Base-by-base conservation (phyloP, 2,113 vertebrate species). In the Sinocyclocheilus rhinocerous region DNA sequence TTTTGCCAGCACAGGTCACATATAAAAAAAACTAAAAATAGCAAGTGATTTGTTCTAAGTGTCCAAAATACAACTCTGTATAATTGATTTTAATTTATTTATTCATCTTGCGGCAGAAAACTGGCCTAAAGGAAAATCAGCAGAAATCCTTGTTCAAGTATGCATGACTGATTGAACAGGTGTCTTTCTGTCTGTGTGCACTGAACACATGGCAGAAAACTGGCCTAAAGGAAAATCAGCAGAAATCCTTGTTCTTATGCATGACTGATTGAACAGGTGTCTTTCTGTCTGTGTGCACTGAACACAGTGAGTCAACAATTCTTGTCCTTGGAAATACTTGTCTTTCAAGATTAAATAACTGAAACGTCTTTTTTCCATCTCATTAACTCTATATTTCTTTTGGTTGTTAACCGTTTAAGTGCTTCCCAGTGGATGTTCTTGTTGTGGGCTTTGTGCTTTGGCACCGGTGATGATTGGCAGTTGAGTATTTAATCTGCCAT, bases 221-320 rank as follows among this genome's bases (percentile, higher is more conserved):
- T n/a, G n/a, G n/a, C n/a, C n/a, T n/a, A n/a, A 59, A 80, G 77
- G 33, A 80, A 80, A 42, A 61, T 8, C 50, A 20, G 42, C n/a
- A 48, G 42, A 39, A 29, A 55, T 77, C 2, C 33, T 79, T 79
- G 50, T 22, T n/a, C 18, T 55, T 11, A 69, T 48, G 63, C 80
- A 82, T 33, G 63, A 72, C 63, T 57, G 80, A 52, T 83, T 72
- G 48, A 72, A 72, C 65, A 55, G 81, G 18, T 72, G 81, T 83
- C 26, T 55, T 57, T 22, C n/a, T 70, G 45, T 72, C 48, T 72
- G 63, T 55, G 81, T 55, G 42, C 45, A 63, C 20, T 39, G 29
- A 59, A 63, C 55, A 39, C 36, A 6, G 20, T 12, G 70, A 73
- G 20, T 69, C 70, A 80, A 80, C 36, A n/a, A 42, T 63, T 57